phyloP scores from a whole-genome alignment of 2,888 invertebrate genomes.

The Seira musarum region DNA sequence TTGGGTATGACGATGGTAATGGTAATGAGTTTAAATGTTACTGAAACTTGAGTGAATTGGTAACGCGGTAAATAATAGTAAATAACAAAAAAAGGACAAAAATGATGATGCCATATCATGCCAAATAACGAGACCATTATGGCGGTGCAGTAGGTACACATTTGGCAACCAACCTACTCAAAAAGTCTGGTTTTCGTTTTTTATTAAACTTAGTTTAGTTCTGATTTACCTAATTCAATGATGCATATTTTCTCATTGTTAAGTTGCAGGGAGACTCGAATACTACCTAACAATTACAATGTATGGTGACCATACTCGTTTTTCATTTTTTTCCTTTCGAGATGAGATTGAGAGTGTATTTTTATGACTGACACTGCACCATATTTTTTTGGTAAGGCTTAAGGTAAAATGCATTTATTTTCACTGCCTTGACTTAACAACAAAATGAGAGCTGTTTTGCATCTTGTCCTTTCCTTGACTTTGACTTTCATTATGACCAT shows the following conservation, averaged over 20 bases:
- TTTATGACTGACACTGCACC: constrained; percentile 48
- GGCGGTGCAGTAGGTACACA: constrained; percentile 18
- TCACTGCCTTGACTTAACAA: not conserved
- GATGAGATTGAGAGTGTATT: not conserved
- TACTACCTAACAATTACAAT: constrained; percentile 23
- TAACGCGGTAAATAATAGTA: constrained; percentile 35
- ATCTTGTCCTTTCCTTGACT: constrained; percentile 55
- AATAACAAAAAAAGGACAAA: not conserved
- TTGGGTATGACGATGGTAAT: constrained; percentile 2
- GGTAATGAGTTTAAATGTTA: constrained; percentile 38
- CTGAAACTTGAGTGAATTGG: constrained; percentile 51
- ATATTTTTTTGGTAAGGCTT: constrained; percentile 22
- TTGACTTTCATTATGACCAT: constrained; percentile 52
- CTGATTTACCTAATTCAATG: constrained; percentile 10
- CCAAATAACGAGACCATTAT: not conserved
- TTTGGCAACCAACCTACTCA: constrained; percentile 10
- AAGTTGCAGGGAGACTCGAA: constrained; percentile 42
- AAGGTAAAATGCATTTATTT: constrained; percentile 44
- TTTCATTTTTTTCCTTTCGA: constrained; percentile 5
- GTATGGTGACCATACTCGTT: constrained; percentile 11
- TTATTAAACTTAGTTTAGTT: not conserved
- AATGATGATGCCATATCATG: not conserved
- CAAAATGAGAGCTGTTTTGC: constrained; percentile 51
- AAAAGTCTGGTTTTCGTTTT: not conserved
- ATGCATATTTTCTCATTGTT: constrained; percentile 5